Evolutionary conservation across 2,888 invertebrate species (phyloP).

Genomic region (Melipona bicolor): DNA sequence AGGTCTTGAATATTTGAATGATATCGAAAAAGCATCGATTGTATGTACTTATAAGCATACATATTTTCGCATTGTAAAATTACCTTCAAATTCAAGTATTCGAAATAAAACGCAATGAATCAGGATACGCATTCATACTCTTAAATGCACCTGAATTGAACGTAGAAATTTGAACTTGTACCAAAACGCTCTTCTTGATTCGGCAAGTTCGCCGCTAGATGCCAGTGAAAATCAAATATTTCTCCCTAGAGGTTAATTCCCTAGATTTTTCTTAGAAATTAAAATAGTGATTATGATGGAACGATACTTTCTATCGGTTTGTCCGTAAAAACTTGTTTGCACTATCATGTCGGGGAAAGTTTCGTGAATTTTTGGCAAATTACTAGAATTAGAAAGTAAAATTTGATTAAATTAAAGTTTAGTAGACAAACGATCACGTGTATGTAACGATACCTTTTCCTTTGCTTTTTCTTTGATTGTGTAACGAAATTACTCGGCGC

Average conservation of each 20-base stretch:
- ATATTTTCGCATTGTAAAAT: constrained; percentile 69
- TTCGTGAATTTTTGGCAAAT: not conserved
- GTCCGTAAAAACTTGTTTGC: not conserved
- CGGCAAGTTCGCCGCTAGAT: not conserved
- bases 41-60: constrained; percentile 49
- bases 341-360: not conserved
- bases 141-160: not conserved
- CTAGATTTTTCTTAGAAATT: not conserved
- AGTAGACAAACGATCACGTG: too few relatives aligned
- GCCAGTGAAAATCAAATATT: not conserved
- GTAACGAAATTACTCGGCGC: constrained; percentile 6
- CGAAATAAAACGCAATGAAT: constrained; percentile 50
- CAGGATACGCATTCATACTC: not conserved
- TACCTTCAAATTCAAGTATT: constrained; percentile 57
- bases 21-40: constrained; percentile 41
- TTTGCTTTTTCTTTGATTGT: not conserved
- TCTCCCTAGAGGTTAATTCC: not conserved
- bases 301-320: not conserved
- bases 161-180: not conserved
- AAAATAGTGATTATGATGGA: not conserved
- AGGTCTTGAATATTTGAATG: constrained; percentile 43
- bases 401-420: not conserved
- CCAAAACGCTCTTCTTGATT: constrained; percentile 4
- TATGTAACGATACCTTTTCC: not conserved
- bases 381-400: not conserved